These are phyloP conservation scores for Tetragonula clypearis DNA, from an alignment of 1,140 invertebrate species.

Conservation along the genomic window DNA sequence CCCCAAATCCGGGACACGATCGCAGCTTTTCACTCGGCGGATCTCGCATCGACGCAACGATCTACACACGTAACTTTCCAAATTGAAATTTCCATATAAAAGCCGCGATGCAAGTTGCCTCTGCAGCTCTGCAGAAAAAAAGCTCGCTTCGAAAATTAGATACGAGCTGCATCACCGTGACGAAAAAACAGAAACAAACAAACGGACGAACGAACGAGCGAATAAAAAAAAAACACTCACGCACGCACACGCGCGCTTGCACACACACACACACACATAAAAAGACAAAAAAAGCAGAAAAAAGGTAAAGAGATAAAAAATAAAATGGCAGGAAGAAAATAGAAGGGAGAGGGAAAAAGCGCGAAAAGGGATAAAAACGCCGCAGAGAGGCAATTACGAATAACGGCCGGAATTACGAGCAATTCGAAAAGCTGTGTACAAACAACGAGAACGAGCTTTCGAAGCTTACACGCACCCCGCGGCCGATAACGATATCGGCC, in stretches of 20 bases:
- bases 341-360: neutral
- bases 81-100: slow-evolving; percentile 25
- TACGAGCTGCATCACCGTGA: neutral
- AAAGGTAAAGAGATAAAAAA: neutral
- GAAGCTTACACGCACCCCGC: slow-evolving; percentile 48
- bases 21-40: too few relatives aligned
- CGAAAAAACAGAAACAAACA: neutral
- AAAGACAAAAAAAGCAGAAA: neutral
- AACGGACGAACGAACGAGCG: too few relatives aligned
- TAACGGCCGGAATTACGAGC: slow-evolving; percentile 47
- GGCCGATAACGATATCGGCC: slow-evolving; percentile 58
- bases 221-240: neutral
- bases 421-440: slow-evolving; percentile 49
- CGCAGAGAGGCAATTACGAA: slow-evolving; percentile 36
- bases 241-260: too few relatives aligned
- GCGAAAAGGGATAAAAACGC: neutral
- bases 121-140: neutral
- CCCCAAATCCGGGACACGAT: neutral
- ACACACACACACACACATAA: too few relatives aligned
- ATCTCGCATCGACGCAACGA: neutral
- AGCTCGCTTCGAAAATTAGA: neutral
- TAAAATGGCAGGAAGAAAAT: neutral
- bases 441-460: slow-evolving; percentile 39
- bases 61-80: neutral
- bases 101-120: neutral